phyloP scores from a whole-genome alignment of 2,888 invertebrate species.

The Leptinotarsa rubiginosa region DNA sequence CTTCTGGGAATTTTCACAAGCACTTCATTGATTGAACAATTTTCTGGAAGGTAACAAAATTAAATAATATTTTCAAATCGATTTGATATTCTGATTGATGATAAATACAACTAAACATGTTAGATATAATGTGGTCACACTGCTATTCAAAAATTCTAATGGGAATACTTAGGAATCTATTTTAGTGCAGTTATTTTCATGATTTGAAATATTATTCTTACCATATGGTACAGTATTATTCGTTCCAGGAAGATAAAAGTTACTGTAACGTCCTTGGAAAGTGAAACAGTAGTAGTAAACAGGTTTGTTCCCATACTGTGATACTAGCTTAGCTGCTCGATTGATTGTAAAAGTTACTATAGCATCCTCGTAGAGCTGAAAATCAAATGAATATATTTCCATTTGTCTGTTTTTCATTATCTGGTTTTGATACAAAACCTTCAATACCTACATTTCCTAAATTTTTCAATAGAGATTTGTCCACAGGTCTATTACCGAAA shows the following conservation, averaged over 20 bases:
- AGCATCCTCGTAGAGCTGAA: constrained; percentile 72
- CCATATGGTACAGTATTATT: constrained; percentile 60
- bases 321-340: constrained; percentile 72
- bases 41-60: too few relatives aligned
- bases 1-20: too few relatives aligned
- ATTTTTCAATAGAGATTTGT: constrained; percentile 60
- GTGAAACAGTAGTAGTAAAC: constrained; percentile 75
- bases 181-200: too few relatives aligned
- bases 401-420: not conserved
- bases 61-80: too few relatives aligned
- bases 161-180: too few relatives aligned
- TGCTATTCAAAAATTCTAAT: too few relatives aligned
- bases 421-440: too few relatives aligned
- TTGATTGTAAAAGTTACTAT: constrained; percentile 72
- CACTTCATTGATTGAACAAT: too few relatives aligned
- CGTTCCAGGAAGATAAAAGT: constrained; percentile 69
- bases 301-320: constrained; percentile 68
- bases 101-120: too few relatives aligned
- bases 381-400: constrained; percentile 8
- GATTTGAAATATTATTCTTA: constrained; percentile 35
- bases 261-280: constrained; percentile 73
- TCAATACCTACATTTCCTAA: constrained; percentile 64
- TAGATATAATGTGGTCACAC: too few relatives aligned
- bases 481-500: constrained; percentile 64
- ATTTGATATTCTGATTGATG: too few relatives aligned